Conservation (phyloP, 1,140 invertebrate genomes). For the Drosophila serrata region DNA sequence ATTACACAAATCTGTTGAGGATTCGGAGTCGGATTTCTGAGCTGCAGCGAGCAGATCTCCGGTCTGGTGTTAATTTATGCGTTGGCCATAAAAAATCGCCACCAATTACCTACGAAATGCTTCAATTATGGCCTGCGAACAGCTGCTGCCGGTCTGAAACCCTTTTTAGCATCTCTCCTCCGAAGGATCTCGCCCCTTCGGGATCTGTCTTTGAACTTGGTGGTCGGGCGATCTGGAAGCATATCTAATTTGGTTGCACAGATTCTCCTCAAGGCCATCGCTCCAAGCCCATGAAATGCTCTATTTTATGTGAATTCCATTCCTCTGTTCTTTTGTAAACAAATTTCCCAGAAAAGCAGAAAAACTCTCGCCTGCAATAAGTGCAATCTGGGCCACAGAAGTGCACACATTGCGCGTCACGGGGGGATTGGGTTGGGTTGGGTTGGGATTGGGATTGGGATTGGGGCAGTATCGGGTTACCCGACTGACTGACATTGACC, state of each 20-base stretch:
- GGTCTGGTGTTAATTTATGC: constrained; percentile 81
- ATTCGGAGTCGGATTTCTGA: constrained; percentile 30
- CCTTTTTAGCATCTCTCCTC: constrained; percentile 70
- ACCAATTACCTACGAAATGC: constrained; percentile 77
- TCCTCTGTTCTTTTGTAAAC: constrained; percentile 21
- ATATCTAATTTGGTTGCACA: constrained; percentile 55
- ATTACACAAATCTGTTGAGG: constrained; percentile 77
- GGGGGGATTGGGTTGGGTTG: constrained; percentile 18
- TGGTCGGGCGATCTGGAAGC: constrained; percentile 33
- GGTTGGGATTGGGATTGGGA: constrained; percentile 15
- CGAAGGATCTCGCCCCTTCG: constrained; percentile 15
- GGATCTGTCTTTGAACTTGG: constrained; percentile 35
- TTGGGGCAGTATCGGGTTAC: constrained; percentile 19
- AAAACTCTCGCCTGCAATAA: constrained; percentile 42
- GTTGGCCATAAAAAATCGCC: constrained; percentile 76
- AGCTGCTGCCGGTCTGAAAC: constrained; percentile 71
- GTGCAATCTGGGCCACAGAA: constrained; percentile 57
- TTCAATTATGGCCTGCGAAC: constrained; percentile 80
- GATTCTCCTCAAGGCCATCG: constrained; percentile 49
- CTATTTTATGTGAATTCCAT: constrained; percentile 36
- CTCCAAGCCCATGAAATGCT: constrained; percentile 28
- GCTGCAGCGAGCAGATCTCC: constrained; percentile 7
- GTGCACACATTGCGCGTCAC: constrained; percentile 27
- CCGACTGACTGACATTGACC: constrained; percentile 67
- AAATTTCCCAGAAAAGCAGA: constrained; percentile 40